Evolutionary conservation across 2,888 invertebrate genomes (phyloP).

Genomic region (Lasioglossum calceatum): DNA sequence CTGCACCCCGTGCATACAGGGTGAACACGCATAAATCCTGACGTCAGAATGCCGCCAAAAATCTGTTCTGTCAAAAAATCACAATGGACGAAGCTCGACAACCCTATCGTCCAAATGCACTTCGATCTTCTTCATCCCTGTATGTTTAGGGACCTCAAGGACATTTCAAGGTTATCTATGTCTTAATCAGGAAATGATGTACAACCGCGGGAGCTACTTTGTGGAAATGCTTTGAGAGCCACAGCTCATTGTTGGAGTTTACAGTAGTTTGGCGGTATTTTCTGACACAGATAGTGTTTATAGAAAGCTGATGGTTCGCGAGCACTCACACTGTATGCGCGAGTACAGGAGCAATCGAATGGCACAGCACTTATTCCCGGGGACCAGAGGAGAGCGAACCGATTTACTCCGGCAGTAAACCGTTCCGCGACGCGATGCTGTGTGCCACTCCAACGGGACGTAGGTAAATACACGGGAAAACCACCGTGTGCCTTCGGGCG

Average conservation of each 20-base stretch:
- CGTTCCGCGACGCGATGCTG: slow-evolving; percentile 30
- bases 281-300: not conserved
- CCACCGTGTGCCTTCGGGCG: slow-evolving; percentile 27
- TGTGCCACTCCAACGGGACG: slow-evolving; percentile 37
- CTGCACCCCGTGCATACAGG: not conserved
- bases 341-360: slow-evolving; percentile 59
- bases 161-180: not conserved
- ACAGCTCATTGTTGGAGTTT: too few relatives aligned
- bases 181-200: not conserved
- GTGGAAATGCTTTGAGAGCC: too few relatives aligned
- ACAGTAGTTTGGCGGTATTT: not conserved
- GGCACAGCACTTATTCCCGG: slow-evolving; percentile 48
- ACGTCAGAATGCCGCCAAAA: not conserved
- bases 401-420: slow-evolving; percentile 62
- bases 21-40: not conserved
- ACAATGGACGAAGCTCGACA: not conserved
- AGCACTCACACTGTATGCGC: slow-evolving; percentile 31
- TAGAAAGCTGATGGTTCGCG: not conserved
- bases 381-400: slow-evolving; percentile 15
- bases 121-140: not conserved
- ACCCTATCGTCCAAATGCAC: not conserved
- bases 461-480: slow-evolving; percentile 55
- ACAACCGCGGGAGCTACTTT: not conserved
- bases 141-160: not conserved
- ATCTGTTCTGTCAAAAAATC: not conserved